Percentiles rank a stretch among this genome's conserved stretches.
phyloP scores from a whole-genome alignment of 2,113 vertebrate genomes.

The Etheostoma spectabile region DNA sequence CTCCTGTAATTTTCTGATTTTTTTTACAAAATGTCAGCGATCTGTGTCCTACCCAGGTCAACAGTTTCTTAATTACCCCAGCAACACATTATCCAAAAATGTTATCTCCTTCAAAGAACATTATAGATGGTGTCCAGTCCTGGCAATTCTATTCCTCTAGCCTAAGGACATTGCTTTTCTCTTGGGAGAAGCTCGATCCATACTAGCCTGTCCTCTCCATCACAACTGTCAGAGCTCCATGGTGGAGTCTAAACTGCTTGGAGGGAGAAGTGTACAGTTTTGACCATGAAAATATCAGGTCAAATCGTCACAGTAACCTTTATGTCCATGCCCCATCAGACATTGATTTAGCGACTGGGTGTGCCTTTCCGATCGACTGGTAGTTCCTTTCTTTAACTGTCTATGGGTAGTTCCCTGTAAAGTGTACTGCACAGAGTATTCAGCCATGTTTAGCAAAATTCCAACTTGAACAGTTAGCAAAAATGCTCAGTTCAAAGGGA shows the following conservation, averaged over 20 bases:
- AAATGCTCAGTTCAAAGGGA: too few species aligned
- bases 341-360: too few species aligned
- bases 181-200: conserved; percentile 17
- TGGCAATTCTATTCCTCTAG: background rate
- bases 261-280: background rate
- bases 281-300: too few species aligned
- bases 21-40: background rate
- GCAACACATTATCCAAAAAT: background rate
- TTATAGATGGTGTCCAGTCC: background rate
- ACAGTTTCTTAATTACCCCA: background rate
- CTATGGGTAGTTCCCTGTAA: too few species aligned
- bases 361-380: too few species aligned
- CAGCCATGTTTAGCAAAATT: too few species aligned
- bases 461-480: too few species aligned
- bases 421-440: too few species aligned
- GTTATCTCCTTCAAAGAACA: background rate
- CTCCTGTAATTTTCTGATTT: background rate
- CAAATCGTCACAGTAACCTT: too few species aligned
- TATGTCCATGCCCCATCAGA: too few species aligned
- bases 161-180: conserved; percentile 24
- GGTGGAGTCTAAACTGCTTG: background rate
- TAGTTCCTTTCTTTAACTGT: too few species aligned
- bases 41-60: background rate
- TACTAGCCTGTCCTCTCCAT: conserved; percentile 25
- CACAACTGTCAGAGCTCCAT: conserved; percentile 16